These are phyloP conservation scores for Sitophilus oryzae DNA, from an alignment of 1,140 invertebrate genomes.

Conservation along the genomic window DNA sequence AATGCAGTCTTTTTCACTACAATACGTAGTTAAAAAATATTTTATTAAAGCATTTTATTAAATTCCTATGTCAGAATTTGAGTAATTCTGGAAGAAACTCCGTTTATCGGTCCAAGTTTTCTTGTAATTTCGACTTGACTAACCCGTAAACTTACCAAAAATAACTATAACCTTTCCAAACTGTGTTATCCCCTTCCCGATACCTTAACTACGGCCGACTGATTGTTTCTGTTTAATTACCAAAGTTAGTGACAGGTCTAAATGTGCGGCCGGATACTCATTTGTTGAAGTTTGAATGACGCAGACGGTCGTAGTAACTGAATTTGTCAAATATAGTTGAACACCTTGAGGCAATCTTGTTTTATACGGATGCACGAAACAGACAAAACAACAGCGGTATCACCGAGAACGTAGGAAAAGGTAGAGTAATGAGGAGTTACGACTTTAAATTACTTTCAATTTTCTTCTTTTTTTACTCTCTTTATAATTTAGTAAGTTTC, in stretches of 20 bases:
- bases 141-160: too few species aligned
- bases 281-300: slow-evolving; percentile 7
- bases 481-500: neutral
- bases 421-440: neutral
- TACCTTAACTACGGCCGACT: neutral
- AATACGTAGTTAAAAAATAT: too few species aligned
- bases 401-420: neutral
- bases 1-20: too few species aligned
- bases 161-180: neutral
- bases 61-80: too few species aligned
- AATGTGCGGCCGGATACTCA: slow-evolving; percentile 4
- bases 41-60: too few species aligned
- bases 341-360: neutral
- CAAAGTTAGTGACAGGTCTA: slow-evolving; percentile 10
- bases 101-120: too few species aligned
- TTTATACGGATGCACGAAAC: neutral
- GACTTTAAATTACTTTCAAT: neutral
- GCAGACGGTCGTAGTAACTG: neutral
- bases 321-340: neutral
- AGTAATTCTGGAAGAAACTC: too few species aligned
- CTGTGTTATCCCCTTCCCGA: neutral
- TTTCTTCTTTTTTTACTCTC: neutral
- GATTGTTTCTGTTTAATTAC: slow-evolving; percentile 8
- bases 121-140: too few species aligned
- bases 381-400: neutral